Base-by-base conservation (phyloP, 2,113 vertebrate species). In the Catagonus wagneri region DNA sequence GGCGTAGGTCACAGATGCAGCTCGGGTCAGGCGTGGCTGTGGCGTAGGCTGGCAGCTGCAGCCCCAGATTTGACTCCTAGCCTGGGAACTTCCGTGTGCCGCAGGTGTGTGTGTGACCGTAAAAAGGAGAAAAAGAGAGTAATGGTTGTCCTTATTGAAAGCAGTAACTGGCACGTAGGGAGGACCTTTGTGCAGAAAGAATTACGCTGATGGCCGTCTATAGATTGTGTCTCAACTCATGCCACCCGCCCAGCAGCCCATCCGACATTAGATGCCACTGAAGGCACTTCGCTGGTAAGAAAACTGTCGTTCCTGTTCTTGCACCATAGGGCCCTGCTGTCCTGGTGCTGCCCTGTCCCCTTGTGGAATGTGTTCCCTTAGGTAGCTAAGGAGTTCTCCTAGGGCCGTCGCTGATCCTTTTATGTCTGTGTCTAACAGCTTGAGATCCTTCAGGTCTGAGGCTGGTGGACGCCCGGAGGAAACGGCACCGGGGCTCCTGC, bases 71-170 rank as follows among this genome's bases (percentile, higher is more conserved):
- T n/a, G 44, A 44, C 44, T 8, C 44, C 44, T 44, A 44, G 44
- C 44, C 44, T 44, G 44, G 8, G 44, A 44, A 44, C 44, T 8
- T 44, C 44, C 44, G 8, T 44, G 8, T 44, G 5, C 44, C 44
- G 44, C 44, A 44, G 44, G 44, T 44, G 8, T 44, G 44, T 44
- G 8, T 44, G 44, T 44, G 44, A 8, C 44, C 44, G 44, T 44
- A 4, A 44, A 44, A 44, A n/a, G n/a, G n/a, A n/a, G n/a, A n/a
- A n/a, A n/a, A n/a, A n/a, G n/a, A n/a, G n/a, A n/a, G 44, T 6
- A 44, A 44, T 8, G 44, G 3, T 19, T 11, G 1, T 22, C 1
- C 0, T 88, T 0, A 0, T 0, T 54, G 22, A 34, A 17, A 23
- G 56, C 6, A 15, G 5, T 14, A 2, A 44, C 44, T 58, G 68